Conservation (phyloP, 2,888 invertebrate species). For the Spodoptera exigua region DNA sequence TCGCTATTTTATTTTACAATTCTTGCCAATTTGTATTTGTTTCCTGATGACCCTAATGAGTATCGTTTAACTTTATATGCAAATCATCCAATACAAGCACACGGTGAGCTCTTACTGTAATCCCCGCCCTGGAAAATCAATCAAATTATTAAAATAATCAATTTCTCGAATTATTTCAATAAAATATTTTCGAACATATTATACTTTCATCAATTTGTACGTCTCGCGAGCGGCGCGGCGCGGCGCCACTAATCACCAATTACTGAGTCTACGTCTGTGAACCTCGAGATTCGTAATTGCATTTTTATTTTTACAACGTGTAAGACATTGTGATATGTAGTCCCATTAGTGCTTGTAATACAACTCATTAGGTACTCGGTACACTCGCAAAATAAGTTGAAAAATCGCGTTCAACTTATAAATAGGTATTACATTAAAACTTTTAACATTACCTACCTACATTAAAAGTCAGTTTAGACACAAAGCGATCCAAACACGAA, state of each 20-base stretch:
- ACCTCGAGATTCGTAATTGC: conserved; percentile 30
- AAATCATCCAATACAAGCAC: too few relatives aligned
- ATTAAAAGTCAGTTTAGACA: conserved; percentile 84
- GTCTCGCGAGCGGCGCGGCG: not conserved
- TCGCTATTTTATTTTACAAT: conserved; percentile 24
- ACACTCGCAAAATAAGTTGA: conserved; percentile 54
- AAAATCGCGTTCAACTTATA: conserved; percentile 63
- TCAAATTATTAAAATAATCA: too few relatives aligned
- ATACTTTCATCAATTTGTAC: conserved; percentile 2
- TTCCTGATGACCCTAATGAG: conserved; percentile 23
- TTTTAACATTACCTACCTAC: conserved; percentile 74
- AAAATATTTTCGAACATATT: conserved; percentile 3
- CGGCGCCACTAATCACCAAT: conserved; percentile 20
- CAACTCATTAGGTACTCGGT: conserved; percentile 53
- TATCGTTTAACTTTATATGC: conserved; percentile 9
- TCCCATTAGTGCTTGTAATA: conserved; percentile 43
- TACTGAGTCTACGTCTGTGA: conserved; percentile 16
- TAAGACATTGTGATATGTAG: conserved; percentile 31
- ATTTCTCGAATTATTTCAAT: not conserved
- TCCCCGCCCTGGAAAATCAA: too few relatives aligned
- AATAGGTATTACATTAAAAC: conserved; percentile 74
- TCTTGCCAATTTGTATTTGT: conserved; percentile 39
- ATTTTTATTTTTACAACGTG: conserved; percentile 28
- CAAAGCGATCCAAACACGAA: conserved; percentile 75
- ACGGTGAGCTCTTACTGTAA: too few relatives aligned